A percentile compares a stretch with the other conserved stretches of the same genome.
Evolutionary conservation across 2,888 invertebrate species (phyloP).

Genomic region (Acrobasis consociella): DNA sequence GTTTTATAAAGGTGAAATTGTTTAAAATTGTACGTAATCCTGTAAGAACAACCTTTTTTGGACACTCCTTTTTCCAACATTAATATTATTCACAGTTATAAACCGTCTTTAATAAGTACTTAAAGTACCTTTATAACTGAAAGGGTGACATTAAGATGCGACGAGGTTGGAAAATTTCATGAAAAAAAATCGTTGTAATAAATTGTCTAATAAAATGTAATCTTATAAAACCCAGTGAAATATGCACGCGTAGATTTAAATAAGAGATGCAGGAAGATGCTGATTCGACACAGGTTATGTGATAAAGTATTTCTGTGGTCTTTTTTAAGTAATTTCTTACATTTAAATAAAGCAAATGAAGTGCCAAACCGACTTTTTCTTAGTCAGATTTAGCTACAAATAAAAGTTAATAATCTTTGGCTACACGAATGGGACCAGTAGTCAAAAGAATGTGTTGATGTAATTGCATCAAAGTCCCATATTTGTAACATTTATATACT

Average conservation of each 20-base stretch:
- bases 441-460: too few species aligned
- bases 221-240: constrained; percentile 63
- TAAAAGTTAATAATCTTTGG: neutral
- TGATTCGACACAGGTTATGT: neutral
- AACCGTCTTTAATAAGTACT: too few species aligned
- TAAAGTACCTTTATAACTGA: too few species aligned
- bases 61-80: too few species aligned
- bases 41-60: too few species aligned
- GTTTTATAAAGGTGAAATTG: constrained; percentile 56
- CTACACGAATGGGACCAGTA: too few species aligned
- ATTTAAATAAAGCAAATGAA: neutral
- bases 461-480: too few species aligned
- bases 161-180: neutral
- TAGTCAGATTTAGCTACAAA: neutral
- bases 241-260: constrained; percentile 75
- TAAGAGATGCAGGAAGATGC: constrained; percentile 60
- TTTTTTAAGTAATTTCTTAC: constrained; percentile 13
- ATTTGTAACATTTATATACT: too few species aligned
- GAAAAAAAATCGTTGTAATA: neutral
- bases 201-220: constrained; percentile 5
- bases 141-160: too few species aligned
- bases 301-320: constrained; percentile 20
- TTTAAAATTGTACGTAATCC: constrained; percentile 2
- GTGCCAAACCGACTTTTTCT: too few species aligned
- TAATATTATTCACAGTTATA: too few species aligned